These are phyloP conservation scores for Colistium nudipinnis DNA, from an alignment of 2,113 vertebrate species.

Conservation along the genomic window DNA sequence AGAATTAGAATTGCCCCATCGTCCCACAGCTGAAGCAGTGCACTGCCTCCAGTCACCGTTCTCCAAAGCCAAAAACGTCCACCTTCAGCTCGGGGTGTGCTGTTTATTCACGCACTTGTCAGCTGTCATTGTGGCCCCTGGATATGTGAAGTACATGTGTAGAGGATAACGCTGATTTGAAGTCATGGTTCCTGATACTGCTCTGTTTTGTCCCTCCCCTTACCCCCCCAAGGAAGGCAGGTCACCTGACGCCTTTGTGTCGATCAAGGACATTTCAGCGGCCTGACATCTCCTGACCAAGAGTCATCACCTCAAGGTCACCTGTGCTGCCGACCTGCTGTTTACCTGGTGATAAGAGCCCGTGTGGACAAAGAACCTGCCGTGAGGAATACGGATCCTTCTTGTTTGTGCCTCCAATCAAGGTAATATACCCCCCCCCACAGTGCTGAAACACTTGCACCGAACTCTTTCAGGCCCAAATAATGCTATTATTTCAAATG, in stretches of 20 bases:
- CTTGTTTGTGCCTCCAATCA: conserved; percentile 4
- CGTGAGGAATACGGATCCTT: background rate
- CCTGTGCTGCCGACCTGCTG: conserved; percentile 1
- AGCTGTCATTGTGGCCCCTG: conserved; percentile 31
- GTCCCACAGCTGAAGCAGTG: background rate
- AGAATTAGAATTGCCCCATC: too few species aligned
- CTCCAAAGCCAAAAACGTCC: conserved; percentile 43
- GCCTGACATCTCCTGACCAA: background rate
- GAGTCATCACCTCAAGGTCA: background rate
- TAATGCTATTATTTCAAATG: conserved; percentile 20
- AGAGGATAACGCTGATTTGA: conserved; percentile 30
- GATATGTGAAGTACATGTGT: conserved; percentile 14
- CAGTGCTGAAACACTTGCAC: background rate
- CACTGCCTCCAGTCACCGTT: conserved; percentile 20
- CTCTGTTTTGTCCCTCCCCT: background rate
- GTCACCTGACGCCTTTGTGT: background rate
- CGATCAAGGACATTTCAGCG: conserved; percentile 3
- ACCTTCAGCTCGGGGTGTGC: conserved; percentile 3
- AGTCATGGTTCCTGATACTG: conserved; percentile 4
- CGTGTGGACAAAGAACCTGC: background rate
- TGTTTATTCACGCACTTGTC: conserved; percentile 2
- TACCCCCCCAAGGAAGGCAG: background rate
- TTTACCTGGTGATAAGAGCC: background rate
- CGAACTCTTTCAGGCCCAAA: background rate
- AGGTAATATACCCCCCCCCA: background rate